These are phyloP conservation scores for Cryptophagus acutangulus DNA, from an alignment of 2,888 invertebrate genomes.

Conservation along the genomic window DNA sequence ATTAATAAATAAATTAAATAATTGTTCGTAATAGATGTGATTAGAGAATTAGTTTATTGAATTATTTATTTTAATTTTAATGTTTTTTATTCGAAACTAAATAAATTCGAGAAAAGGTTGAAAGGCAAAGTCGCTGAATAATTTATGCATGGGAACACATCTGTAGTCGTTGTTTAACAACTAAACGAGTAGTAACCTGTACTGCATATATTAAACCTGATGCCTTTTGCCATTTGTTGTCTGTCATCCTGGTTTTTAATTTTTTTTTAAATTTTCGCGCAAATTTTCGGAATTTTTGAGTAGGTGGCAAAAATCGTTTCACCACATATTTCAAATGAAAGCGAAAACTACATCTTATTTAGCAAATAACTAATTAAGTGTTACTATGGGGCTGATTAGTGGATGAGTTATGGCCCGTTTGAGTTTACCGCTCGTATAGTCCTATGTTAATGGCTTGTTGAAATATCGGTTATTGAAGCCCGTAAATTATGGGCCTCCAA, in stretches of 20 bases:
- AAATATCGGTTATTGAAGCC: conserved; percentile 33
- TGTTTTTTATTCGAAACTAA: conserved; percentile 22
- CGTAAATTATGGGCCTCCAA: conserved; percentile 31
- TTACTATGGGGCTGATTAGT: conserved; percentile 38
- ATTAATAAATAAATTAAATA: no score
- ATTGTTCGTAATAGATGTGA: no score
- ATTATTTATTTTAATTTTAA: no score
- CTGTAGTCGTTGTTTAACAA: conserved; percentile 30
- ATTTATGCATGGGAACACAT: conserved; percentile 33
- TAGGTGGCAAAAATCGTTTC: no score
- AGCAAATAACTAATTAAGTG: conserved; percentile 40
- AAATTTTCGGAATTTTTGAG: no score
- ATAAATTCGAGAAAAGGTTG: conserved; percentile 25
- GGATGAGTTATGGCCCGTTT: conserved; percentile 39
- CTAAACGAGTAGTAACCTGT: conserved; percentile 30
- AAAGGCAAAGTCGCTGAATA: conserved; percentile 27
- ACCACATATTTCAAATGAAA: no score
- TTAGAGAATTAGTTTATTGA: no score
- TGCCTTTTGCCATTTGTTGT: conserved; percentile 25
- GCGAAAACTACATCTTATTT: no score
- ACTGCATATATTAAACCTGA: conserved; percentile 27
- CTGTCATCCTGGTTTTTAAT: conserved; percentile 14
- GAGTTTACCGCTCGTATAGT: conserved; percentile 25
- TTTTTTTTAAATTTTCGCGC: no score
- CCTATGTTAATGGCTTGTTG: conserved; percentile 32